These are phyloP conservation scores for Nomada fucata DNA, from an alignment of 2,888 invertebrate species.

Conservation along the genomic window DNA sequence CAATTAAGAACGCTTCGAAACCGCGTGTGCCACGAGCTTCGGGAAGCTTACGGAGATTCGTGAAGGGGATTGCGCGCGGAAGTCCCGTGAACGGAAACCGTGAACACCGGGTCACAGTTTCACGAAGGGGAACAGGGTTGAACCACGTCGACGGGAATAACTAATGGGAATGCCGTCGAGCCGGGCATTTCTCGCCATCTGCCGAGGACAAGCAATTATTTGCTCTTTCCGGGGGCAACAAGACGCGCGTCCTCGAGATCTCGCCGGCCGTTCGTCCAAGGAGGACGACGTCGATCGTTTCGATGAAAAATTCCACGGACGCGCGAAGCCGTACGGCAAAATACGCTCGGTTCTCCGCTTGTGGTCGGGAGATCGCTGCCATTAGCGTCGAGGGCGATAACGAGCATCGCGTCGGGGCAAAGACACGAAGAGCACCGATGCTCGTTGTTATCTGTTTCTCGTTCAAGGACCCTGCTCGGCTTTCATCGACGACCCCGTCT, in stretches of 20 bases:
- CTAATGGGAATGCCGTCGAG: conserved; percentile 61
- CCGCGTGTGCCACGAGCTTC: too few species aligned
- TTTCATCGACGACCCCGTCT: conserved; percentile 78
- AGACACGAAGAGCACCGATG: conserved; percentile 24
- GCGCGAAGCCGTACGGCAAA: conserved; percentile 4
- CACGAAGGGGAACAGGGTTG: conserved; percentile 55
- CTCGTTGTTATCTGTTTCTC: conserved; percentile 48
- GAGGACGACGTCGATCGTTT: neutral
- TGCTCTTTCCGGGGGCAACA: conserved; percentile 30
- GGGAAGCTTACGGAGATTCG: neutral
- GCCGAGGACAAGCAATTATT: conserved; percentile 68
- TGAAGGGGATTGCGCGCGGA: conserved; percentile 38
- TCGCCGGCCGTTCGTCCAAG: neutral
- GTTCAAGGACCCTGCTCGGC: conserved; percentile 79
- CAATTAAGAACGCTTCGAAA: too few species aligned
- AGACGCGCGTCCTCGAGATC: conserved; percentile 4
- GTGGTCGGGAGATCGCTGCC: neutral
- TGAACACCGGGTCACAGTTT: conserved; percentile 60
- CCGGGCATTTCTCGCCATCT: conserved; percentile 66
- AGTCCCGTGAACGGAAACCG: conserved; percentile 52
- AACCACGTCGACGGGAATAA: conserved; percentile 60
- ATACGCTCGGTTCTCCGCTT: conserved; percentile 2
- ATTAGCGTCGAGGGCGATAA: conserved; percentile 28
- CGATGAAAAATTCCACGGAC: conserved; percentile 41
- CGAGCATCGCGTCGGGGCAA: conserved; percentile 29